These are phyloP conservation scores for Conopomorpha cramerella DNA, from an alignment of 1,140 invertebrate genomes.

Conservation along the genomic window DNA sequence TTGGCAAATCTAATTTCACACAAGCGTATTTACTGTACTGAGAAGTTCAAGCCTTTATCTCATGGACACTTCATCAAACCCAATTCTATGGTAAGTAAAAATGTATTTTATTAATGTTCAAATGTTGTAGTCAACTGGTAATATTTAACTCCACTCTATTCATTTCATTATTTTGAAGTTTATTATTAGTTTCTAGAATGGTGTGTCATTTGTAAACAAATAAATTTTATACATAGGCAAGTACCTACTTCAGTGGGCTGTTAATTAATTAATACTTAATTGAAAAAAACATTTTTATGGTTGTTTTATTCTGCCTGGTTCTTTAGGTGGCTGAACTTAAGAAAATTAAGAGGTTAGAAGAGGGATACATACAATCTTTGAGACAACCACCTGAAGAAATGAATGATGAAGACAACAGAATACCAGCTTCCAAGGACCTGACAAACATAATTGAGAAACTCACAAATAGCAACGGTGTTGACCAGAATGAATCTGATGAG, in stretches of 20 bases:
- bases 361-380: conserved; percentile 39
- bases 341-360: conserved; percentile 42
- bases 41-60: conserved; percentile 49
- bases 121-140: no score
- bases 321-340: conserved; percentile 39
- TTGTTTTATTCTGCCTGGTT: no score
- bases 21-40: conserved; percentile 77
- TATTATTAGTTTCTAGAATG: no score
- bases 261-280: no score
- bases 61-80: conserved; percentile 47
- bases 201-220: no score
- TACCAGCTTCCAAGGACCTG: conserved; percentile 64
- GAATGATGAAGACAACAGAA: conserved; percentile 40
- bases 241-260: no score
- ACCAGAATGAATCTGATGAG: conserved; percentile 14
- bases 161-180: no score
- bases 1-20: conserved; percentile 84
- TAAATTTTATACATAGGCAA: no score
- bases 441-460: conserved; percentile 60
- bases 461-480: conserved; percentile 25
- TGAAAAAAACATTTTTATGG: no score
- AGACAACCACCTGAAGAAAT: conserved; percentile 14
- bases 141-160: no score
- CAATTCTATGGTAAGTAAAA: conserved; percentile 62
- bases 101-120: no score